These are phyloP conservation scores for Rhagonycha lutea DNA, from an alignment of 2,888 invertebrate genomes.

Conservation along the genomic window DNA sequence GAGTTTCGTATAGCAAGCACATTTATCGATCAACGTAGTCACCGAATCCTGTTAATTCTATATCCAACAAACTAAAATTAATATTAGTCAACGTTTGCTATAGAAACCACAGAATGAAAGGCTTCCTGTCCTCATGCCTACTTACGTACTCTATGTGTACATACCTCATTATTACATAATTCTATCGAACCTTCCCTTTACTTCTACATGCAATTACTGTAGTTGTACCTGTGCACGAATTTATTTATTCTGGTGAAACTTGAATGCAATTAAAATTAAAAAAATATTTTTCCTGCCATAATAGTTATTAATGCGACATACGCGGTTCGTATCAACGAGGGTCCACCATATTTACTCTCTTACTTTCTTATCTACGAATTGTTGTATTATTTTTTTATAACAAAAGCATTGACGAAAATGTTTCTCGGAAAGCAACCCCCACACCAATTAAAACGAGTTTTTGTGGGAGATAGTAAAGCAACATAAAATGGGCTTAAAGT, in stretches of 20 bases:
- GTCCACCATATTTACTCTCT: background rate
- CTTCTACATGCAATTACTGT: background rate
- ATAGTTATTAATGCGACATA: too few species aligned
- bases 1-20: background rate
- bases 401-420: background rate
- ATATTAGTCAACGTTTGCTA: constrained; percentile 2
- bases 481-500: background rate
- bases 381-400: background rate
- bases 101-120: background rate
- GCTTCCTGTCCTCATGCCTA: background rate
- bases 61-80: constrained; percentile 2
- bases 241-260: background rate
- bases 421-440: background rate
- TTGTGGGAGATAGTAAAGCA: background rate
- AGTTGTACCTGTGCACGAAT: background rate
- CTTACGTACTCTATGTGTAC: background rate
- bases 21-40: background rate
- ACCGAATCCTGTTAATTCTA: constrained; percentile 1
- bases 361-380: background rate
- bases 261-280: background rate
- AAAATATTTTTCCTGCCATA: background rate
- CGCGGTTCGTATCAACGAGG: background rate
- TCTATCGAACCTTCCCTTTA: background rate
- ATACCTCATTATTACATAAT: background rate
- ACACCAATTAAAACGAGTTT: background rate